Base-by-base conservation (phyloP, 2,797 vertebrate genomes). In the Eptatretus atami region DNA sequence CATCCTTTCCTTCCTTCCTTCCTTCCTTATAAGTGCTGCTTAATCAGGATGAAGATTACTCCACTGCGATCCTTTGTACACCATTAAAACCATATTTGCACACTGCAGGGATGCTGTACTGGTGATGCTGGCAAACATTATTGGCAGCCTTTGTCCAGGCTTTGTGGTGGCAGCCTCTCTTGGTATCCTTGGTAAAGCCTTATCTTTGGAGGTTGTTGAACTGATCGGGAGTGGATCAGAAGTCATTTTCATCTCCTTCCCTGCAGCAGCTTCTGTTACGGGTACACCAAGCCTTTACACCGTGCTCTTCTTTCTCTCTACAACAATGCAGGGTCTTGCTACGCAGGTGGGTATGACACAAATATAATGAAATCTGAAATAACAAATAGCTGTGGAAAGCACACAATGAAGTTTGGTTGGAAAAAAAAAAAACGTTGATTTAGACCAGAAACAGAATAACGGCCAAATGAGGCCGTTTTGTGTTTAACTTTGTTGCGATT, bases 91-190 rank as follows among this genome's bases (percentile, higher is more conserved):
- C 31, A 61, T 61, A n/a, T 61, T 12, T 25, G 15, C 57, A 12
- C 12, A 24, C 57, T 25, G 57, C 57, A 61, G 57, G 57, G 57
- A 61, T 25, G 10, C 57, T n/a, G 24, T 61, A n/a, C 57, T 61
- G 57, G 57, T 61, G 57, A n/a, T 61, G 57, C 57, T 61, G 57
- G 57, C 57, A n/a, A 61, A 61, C 57, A 61, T 61, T n/a, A 10
- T 61, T 10, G 24, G 57, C 57, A 61, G 57, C 57, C 57, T 61
- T 25, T n/a, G 15, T n/a, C 57, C 57, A 24, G 57, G 57, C 57
- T 9, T 61, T n/a, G 57, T 61, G 9, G 15, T 61, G 57, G n/a
- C 57, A 24, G 57, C 57, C 15, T n/a, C 15, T 10, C 11, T 61
- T n/a, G 57, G 57, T 25, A n/a, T 61, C 15, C 57, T 61, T n/a